Percentiles rank a stretch among this genome's conserved stretches.
Conservation (phyloP, 2,113 vertebrate genomes). For the Paratilapia polleni region DNA sequence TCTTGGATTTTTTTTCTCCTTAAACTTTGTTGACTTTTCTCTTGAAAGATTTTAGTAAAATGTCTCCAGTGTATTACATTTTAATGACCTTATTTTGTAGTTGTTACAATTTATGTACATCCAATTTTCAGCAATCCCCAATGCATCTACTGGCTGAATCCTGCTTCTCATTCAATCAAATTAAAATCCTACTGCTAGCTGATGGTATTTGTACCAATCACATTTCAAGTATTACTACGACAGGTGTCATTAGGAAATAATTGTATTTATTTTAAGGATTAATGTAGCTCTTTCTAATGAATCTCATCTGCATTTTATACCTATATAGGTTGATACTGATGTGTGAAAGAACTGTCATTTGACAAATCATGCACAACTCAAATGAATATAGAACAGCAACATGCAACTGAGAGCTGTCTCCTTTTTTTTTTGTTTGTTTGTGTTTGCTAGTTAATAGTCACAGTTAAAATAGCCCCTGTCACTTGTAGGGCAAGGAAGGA, state of each 20-base stretch:
- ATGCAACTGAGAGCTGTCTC: neutral
- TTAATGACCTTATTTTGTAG: neutral
- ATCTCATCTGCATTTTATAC: neutral
- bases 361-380: neutral
- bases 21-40: neutral
- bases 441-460: neutral
- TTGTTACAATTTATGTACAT: neutral
- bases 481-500: neutral
- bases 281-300: neutral
- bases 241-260: neutral
- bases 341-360: neutral
- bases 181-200: neutral
- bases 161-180: neutral
- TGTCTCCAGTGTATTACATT: neutral
- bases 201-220: neutral
- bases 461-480: neutral
- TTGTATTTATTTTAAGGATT: neutral
- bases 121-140: too few species aligned
- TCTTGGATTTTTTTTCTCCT: neutral
- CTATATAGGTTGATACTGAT: neutral
- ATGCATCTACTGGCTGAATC: too few species aligned
- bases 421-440: neutral
- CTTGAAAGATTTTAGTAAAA: neutral
- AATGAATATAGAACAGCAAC: neutral
- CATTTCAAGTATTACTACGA: neutral